A percentile compares a stretch with the other conserved stretches of the same genome.
phyloP scores from a whole-genome alignment of 2,888 invertebrate species.

The Chromoteleia sp. region DNA sequence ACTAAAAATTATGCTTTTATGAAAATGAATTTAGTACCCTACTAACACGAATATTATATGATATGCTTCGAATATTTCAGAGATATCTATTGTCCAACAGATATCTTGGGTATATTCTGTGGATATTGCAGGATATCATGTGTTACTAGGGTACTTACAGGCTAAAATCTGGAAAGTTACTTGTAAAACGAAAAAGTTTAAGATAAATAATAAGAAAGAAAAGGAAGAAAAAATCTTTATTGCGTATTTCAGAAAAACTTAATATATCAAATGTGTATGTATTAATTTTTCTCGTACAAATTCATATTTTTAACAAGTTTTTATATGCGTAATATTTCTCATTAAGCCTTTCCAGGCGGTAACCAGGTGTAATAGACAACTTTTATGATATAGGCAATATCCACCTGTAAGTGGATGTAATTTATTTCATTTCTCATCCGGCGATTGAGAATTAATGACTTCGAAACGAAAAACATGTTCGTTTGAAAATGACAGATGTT shows the following conservation, averaged over 20 bases:
- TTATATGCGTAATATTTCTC: constrained; percentile 11
- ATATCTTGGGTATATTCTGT: too few relatives aligned
- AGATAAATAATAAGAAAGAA: too few relatives aligned
- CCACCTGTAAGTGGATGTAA: constrained; percentile 14
- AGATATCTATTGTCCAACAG: too few relatives aligned
- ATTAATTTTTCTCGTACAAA: background rate
- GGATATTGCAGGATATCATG: too few relatives aligned
- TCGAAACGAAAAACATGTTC: constrained; percentile 14
- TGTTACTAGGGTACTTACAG: too few relatives aligned
- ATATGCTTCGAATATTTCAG: too few relatives aligned
- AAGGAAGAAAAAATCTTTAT: background rate
- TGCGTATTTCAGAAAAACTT: background rate
- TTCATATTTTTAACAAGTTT: background rate
- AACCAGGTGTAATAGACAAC: constrained; percentile 20
- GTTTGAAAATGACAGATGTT: constrained; percentile 21
- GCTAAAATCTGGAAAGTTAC: too few relatives aligned
- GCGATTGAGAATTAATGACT: constrained; percentile 20
- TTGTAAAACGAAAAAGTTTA: too few relatives aligned
- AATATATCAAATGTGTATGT: background rate
- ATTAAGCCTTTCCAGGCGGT: constrained; percentile 11
- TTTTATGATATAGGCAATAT: constrained; percentile 15
- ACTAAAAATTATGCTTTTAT: too few relatives aligned
- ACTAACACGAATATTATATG: too few relatives aligned
- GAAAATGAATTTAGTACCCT: too few relatives aligned
- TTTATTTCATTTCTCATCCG: constrained; percentile 13